Evolutionary conservation across 2,797 vertebrate genomes (phyloP), one percentile per base, ranked within the genome.

Genomic region (Notoglanidium macrostoma): DNA sequence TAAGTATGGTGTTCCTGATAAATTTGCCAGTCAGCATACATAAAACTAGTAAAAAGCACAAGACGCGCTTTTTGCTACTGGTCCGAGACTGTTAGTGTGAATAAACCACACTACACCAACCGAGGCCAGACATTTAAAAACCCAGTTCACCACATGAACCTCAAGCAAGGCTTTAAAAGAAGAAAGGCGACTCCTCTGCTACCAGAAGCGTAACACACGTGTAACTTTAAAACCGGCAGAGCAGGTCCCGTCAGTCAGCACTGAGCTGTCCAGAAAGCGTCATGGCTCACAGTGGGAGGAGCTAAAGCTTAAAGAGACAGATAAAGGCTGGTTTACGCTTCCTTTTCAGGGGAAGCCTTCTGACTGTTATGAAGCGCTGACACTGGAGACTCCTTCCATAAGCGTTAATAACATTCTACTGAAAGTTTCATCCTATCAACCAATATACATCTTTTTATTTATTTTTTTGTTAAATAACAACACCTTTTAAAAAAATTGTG

Each of bases 161-260:
- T 87, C 4, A 46, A 11, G 26, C 35, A 59, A 23, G 21, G 29
- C 57, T 17, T 23, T 17, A 72, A 70, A 46, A 54, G 5, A 51
- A 32, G 78, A 57, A 82, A 63, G 40, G 9, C 21, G 46, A 82
- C 49, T 83, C 72, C 57, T 70, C 15, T 23, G 65, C 35, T 59
- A n/a, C 55, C 23, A 19, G 46, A 67, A 79, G 12, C 12, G n/a
- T 61, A 82, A 11, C 1, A 59, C 55, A 10, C 17, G n/a, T 57
- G 67, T 59, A 21, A 0, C 54, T 74, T 81, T 82, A 81, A 84
- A 84, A 88, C 77, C 1, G 82, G 55, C n/a, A 87, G 79, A 74
- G 32, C 77, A n/a, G 6, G 74, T 84, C n/a, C 14, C n/a, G 44
- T 40, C 9, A 21, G 65, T 61, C 68, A 29, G 11, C 12, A 21